Evolutionary conservation across 2,797 vertebrate genomes (phyloP).

Genomic region (Pampus argenteus): DNA sequence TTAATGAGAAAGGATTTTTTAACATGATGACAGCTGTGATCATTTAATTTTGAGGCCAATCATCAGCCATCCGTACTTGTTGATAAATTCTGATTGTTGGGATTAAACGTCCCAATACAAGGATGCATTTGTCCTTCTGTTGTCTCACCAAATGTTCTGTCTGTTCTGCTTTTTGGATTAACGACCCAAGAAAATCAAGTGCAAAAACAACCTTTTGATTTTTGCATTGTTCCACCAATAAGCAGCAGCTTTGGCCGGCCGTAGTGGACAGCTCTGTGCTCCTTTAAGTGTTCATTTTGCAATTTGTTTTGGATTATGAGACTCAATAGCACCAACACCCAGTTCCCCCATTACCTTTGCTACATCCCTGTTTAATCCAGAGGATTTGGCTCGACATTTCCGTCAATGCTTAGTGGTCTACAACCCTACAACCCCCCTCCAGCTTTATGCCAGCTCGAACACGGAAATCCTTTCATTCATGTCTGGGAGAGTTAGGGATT

Average conservation of each 20-base stretch:
- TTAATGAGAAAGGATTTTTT: slow-evolving; percentile 1
- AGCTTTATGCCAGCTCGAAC: slow-evolving; percentile 62
- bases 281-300: slow-evolving; percentile 51
- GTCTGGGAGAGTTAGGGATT: slow-evolving; percentile 67
- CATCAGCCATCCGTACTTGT: neutral
- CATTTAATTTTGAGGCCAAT: slow-evolving; percentile 28
- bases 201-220: slow-evolving; percentile 20
- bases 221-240: slow-evolving; percentile 4
- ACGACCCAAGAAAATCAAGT: neutral
- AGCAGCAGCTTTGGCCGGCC: neutral
- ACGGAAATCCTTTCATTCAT: slow-evolving; percentile 78
- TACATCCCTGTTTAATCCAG: slow-evolving; percentile 70
- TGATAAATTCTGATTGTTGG: slow-evolving; percentile 28
- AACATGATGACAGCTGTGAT: neutral
- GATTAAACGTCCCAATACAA: slow-evolving; percentile 39
- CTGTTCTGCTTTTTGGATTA: slow-evolving; percentile 25
- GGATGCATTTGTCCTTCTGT: neutral
- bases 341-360: slow-evolving; percentile 66
- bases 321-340: slow-evolving; percentile 57
- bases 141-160: slow-evolving; percentile 36
- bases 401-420: slow-evolving; percentile 53
- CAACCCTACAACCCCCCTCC: slow-evolving; percentile 47
- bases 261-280: slow-evolving; percentile 2
- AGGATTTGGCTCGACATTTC: slow-evolving; percentile 71
- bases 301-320: slow-evolving; percentile 65